Evolutionary conservation across 2,888 invertebrate species (phyloP), one percentile per base, ranked within the genome.

Genomic region (Hoplodrina ambigua): DNA sequence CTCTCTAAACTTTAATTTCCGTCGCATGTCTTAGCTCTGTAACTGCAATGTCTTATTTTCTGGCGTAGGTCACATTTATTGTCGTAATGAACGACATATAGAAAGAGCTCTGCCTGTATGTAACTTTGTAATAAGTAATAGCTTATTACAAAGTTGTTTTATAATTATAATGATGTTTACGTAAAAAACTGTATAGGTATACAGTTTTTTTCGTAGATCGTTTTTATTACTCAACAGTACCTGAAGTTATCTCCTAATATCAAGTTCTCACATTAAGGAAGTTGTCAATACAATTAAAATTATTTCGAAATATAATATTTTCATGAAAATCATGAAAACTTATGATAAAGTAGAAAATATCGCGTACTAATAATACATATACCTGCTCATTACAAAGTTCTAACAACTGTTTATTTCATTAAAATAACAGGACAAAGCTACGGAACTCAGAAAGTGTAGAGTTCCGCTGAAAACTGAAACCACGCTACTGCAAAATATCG

Each of bases 1-100:
- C 57, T 56, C 54, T 61, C 30, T 54, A 52, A 63, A 64, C 62
- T 82, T 80, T 82, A 72, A 75, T 80, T 75, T 75, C 71, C 80
- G 71, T 67, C 20, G 41, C 58, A 37, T 69, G 49, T 63, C 55
- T 69, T 65, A 55, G 37, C 44, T 17, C 20, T 65, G 50, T 7
- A 49, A 62, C 52, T 62, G 58, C 64, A 52, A 50, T 44, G 30
- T 67, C 46, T 76, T 63, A 46, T 67, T 76, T 66, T 81, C 58
- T 54, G 20, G 50, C 58, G 33, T 19, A 63, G 46, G 55, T 66
- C 54, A 44, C 62, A 63, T 80, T 70, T 70, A 66, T 19, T 70
- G 58, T 37, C 25, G 41, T 55, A 58, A 62, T 64, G 17, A 55
- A 52, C 19, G 50, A 57, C 41, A 60, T 61, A 17, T 55, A 50